Base-by-base conservation (phyloP, 2,113 vertebrate genomes). In the Hirundichthys speculiger region DNA sequence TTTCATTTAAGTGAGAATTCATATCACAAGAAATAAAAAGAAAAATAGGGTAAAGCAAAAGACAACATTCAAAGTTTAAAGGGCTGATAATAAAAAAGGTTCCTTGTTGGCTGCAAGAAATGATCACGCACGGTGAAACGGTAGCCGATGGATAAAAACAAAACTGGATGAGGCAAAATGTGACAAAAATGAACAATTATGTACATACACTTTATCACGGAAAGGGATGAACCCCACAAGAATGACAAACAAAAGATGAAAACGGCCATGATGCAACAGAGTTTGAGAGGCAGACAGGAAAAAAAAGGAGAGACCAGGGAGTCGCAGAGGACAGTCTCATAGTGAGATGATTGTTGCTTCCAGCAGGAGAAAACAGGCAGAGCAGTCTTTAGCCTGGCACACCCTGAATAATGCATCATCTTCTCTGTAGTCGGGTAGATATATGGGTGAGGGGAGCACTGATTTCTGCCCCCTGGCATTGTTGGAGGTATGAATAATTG, bases 341-440 rank as follows among this genome's bases (percentile, higher is more conserved):
- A 30, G 83, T 13, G 22, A 61, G 79, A 77, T 49, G 83, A 88
- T 64, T 75, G 86, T 80, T 82, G 87, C 83, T 86, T 79, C 73
- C 75, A 88, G 75, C 84, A 50, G 73, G 62, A 12, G 20, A 73
- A 75, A 83, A 71, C 72, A 78, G 74, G 73, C 69, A 78, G 80
- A 70, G 75, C 41, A 69, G 75, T 83, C 79, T 85, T 80, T 83
- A 80, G 80, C 77, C 70, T 84, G 89, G 89, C 84, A 87, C 48
- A 7, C 56, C 47, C 66, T 92, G 86, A 91, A 91, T 92, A 88
- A 92, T 92, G 80, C 77, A 92, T 80, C 64, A 67, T 34, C 45
- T 63, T 80, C 75, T 79, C 68, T 81, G 75, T 81, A 84, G 73
- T 81, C 55, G 82, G 83, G 79, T 74, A 82, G 82, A 88, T 86